Evolutionary conservation across 2,888 invertebrate genomes (phyloP).

Genomic region (Napeogenes inachia): DNA sequence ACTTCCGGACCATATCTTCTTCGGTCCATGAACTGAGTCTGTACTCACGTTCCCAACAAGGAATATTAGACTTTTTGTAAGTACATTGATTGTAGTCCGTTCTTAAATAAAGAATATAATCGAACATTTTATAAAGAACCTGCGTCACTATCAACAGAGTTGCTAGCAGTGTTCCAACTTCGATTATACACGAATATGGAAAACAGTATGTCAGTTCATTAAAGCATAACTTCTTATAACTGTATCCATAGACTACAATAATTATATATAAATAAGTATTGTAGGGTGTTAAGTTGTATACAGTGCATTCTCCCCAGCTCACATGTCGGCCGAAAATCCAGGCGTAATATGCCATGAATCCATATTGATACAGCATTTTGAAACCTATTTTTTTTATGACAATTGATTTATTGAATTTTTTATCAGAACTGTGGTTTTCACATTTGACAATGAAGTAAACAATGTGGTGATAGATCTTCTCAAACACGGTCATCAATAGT

Average conservation of each 20-base stretch:
- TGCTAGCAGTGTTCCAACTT: slow-evolving; percentile 75
- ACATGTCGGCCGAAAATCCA: slow-evolving; percentile 34
- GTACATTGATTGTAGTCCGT: slow-evolving; percentile 29
- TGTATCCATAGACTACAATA: not conserved
- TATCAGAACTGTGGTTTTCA: slow-evolving; percentile 54
- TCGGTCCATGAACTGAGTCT: slow-evolving; percentile 39
- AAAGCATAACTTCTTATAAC: not conserved
- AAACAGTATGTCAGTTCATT: slow-evolving; percentile 42
- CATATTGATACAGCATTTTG: slow-evolving; percentile 50
- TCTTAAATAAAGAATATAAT: slow-evolving; percentile 14
- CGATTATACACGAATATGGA: slow-evolving; percentile 75
- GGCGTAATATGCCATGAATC: slow-evolving; percentile 48
- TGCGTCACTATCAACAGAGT: slow-evolving; percentile 78
- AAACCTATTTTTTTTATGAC: slow-evolving; percentile 51
- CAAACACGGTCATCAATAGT: slow-evolving; percentile 1
- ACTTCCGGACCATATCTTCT: slow-evolving; percentile 37
- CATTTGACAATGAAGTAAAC: slow-evolving; percentile 40
- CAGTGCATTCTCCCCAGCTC: not conserved
- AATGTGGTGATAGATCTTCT: slow-evolving; percentile 11
- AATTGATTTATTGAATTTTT: slow-evolving; percentile 47
- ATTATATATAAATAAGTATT: not conserved
- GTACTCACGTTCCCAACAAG: slow-evolving; percentile 54
- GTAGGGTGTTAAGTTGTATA: not conserved
- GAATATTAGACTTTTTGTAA: slow-evolving; percentile 24
- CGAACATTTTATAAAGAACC: slow-evolving; percentile 51